phyloP scores from a whole-genome alignment of 2,113 vertebrate species.

The Willisornis vidua region DNA sequence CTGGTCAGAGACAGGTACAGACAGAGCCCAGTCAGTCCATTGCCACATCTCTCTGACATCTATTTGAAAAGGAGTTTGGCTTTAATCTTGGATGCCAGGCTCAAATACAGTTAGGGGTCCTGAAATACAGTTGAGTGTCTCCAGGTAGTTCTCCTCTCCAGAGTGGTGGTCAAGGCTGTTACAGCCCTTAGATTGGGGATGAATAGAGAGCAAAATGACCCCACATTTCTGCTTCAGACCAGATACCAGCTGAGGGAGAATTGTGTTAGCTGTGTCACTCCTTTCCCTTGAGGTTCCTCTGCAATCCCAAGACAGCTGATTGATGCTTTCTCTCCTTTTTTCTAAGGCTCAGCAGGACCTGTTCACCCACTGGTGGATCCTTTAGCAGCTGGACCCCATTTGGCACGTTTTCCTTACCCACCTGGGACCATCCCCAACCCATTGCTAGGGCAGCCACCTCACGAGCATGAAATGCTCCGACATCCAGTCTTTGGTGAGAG shows the following conservation, averaged over 20 bases:
- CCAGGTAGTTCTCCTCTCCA: background rate
- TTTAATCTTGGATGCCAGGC: background rate
- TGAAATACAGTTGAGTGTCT: background rate
- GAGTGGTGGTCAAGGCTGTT: background rate
- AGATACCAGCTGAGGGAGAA: background rate
- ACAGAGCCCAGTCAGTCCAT: background rate
- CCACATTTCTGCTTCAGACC: background rate
- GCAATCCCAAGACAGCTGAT: background rate
- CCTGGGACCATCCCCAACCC: slow-evolving; percentile 94
- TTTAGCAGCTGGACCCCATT: slow-evolving; percentile 89
- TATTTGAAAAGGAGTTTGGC: background rate
- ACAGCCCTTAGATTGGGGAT: background rate
- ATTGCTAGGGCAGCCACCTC: slow-evolving; percentile 91
- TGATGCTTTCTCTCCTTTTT: background rate
- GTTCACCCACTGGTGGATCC: slow-evolving; percentile 89
- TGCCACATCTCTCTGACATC: background rate
- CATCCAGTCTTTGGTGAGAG: slow-evolving; percentile 94
- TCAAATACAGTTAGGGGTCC: background rate
- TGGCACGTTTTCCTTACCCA: slow-evolving; percentile 95
- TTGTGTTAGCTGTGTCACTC: background rate
- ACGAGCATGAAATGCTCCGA: slow-evolving; percentile 97
- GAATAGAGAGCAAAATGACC: background rate
- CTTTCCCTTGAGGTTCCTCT: fast-evolving
- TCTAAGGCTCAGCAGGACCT: slow-evolving; percentile 88
- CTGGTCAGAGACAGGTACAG: background rate